Evolutionary conservation across 1,140 invertebrate species (phyloP).

Genomic region (Diachasma alloeum): DNA sequence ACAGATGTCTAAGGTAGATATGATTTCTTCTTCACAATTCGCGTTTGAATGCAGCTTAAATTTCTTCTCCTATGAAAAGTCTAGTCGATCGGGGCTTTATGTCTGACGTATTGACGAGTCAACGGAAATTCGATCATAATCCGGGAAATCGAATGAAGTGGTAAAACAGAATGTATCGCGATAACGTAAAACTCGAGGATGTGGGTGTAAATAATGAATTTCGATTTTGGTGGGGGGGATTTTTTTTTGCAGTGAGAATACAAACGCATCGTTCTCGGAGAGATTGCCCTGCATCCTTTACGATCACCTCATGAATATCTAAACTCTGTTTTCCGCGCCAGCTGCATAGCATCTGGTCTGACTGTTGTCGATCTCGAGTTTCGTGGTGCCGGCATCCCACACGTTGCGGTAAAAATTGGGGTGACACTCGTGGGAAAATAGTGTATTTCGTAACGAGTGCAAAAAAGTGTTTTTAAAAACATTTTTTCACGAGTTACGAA

Average conservation of each 20-base stretch:
- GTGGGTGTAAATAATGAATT: not conserved
- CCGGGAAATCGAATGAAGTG: too few species aligned
- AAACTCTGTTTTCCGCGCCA: constrained; percentile 21
- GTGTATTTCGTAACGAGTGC: too few species aligned
- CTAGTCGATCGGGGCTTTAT: not conserved
- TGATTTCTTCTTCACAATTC: constrained; percentile 26
- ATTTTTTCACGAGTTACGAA: too few species aligned
- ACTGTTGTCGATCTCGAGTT: not conserved
- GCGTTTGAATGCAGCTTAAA: constrained; percentile 22
- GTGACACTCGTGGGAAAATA: too few species aligned
- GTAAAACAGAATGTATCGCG: too few species aligned
- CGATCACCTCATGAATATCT: constrained; percentile 47
- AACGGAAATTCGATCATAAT: too few species aligned
- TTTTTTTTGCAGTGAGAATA: not conserved
- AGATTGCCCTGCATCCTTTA: constrained; percentile 50
- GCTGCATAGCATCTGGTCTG: constrained; percentile 19
- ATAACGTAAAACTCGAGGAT: too few species aligned
- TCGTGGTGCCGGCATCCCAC: too few species aligned
- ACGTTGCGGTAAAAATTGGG: too few species aligned
- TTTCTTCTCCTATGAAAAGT: constrained; percentile 11
- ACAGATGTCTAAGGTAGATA: constrained; percentile 39
- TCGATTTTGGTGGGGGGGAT: not conserved
- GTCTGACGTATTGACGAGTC: not conserved
- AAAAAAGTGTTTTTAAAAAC: too few species aligned
- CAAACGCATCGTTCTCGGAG: constrained; percentile 15